Evolutionary conservation across 2,113 vertebrate species (phyloP).

Genomic region (Pardalotus punctatus): DNA sequence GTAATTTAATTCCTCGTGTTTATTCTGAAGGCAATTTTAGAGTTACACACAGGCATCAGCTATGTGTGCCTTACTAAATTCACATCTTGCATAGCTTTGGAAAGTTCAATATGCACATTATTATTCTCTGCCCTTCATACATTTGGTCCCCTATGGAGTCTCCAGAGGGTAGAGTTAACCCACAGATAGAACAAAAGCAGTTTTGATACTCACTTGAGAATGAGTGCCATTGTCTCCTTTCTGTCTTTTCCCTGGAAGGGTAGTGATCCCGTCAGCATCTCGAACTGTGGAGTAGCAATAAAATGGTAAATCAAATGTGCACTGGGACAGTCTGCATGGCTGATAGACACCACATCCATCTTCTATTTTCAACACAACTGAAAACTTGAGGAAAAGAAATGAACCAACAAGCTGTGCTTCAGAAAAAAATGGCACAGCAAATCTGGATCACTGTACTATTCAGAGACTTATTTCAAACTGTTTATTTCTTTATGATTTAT

Average conservation of each 20-base stretch:
- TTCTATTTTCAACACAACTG: background rate
- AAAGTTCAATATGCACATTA: background rate
- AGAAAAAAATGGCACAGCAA: background rate
- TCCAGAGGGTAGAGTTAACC: background rate
- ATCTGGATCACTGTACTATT: background rate
- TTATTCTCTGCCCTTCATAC: background rate
- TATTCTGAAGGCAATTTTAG: background rate
- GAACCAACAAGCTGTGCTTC: background rate
- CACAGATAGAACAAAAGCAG: background rate
- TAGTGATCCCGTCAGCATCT: constrained; percentile 96
- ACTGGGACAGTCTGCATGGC: background rate
- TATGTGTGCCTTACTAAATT: background rate
- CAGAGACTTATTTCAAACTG: background rate
- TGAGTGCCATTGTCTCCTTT: constrained; percentile 97
- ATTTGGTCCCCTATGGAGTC: background rate
- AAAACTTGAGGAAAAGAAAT: background rate
- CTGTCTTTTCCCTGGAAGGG: constrained; percentile 98
- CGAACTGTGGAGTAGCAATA: constrained; percentile 80
- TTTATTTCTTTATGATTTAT: no score
- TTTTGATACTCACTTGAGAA: constrained; percentile 89
- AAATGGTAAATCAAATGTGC: background rate
- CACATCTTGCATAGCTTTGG: background rate
- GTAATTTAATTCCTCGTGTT: background rate
- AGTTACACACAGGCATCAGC: background rate
- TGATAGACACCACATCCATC: background rate